Evolutionary conservation across 2,888 invertebrate genomes (phyloP).

Genomic region (Coleophora deauratella): DNA sequence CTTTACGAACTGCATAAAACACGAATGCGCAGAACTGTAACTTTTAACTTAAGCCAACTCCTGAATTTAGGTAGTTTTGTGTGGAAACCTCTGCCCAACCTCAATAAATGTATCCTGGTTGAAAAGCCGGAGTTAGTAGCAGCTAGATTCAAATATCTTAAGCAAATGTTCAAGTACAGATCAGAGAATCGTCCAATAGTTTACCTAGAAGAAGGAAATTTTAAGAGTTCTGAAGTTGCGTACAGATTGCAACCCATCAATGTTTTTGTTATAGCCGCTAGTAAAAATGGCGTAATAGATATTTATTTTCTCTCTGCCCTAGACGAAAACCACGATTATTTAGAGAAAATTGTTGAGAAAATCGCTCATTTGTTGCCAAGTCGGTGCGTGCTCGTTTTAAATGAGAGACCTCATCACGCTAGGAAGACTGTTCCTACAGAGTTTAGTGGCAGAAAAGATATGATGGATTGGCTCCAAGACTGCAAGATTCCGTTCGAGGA

Average conservation of each 20-base stretch:
- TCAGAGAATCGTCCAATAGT: conserved; percentile 3
- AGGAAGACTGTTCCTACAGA: conserved; percentile 6
- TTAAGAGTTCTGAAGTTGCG: not conserved
- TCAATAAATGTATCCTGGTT: conserved; percentile 16
- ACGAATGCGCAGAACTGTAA: too few relatives aligned
- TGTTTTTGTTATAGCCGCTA: not conserved
- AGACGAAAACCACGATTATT: too few relatives aligned
- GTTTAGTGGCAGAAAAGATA: conserved; percentile 12
- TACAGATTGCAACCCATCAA: not conserved
- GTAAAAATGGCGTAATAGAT: not conserved
- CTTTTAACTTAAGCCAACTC: too few relatives aligned
- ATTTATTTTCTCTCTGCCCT: not conserved
- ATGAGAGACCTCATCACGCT: not conserved
- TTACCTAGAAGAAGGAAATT: conserved; percentile 5
- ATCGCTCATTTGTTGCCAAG: not conserved
- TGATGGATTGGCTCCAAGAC: conserved; percentile 14
- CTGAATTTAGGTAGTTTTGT: conserved; percentile 12
- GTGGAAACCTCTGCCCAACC: conserved; percentile 18
- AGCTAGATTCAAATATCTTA: conserved; percentile 19
- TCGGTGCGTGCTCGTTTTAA: not conserved
- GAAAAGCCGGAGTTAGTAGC: conserved; percentile 18
- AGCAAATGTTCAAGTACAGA: conserved; percentile 17
- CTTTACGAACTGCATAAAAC: too few relatives aligned
- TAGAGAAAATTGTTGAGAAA: not conserved
- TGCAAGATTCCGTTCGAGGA: conserved; percentile 12